Evolutionary conservation across 2,888 invertebrate genomes (phyloP), one percentile per base, ranked within the genome.

Genomic region (Idaea dimidiata): DNA sequence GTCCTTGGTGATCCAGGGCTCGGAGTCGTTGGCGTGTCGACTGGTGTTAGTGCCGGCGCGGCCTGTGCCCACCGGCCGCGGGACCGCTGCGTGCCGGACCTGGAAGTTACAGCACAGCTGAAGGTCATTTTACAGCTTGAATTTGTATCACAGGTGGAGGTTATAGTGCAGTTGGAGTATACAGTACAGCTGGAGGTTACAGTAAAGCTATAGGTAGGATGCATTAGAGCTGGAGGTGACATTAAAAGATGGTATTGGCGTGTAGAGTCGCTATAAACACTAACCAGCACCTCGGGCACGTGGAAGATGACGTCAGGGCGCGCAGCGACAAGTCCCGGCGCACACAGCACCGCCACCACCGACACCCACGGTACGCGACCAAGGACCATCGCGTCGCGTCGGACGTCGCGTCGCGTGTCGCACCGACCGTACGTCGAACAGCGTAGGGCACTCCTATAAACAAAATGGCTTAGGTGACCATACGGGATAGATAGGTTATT

Each of bases 271-370:
- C 1, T 43, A 24, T 43, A n/a, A n/a, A n/a, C n/a, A 59, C 71
- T 76, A 62, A 91, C 89, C 86, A 86, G 72, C 64, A 92, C 91
- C 77, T 91, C 90, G 17, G 91, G 91, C 69, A 90, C 91, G 61
- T 86, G 75, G 84, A 92, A 91, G 79, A 90, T 80, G 79, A 91
- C 82, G 76, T 92, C 91, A 65, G 67, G 59, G 17, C 68, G 66
- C 66, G 65, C 68, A 58, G 62, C 43, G 58, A 59, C 57, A 8
- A 7, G 14, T 58, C 64, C 17, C 53, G 58, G 69, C 66, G 68
- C 73, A 61, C 68, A 43, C 62, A 69, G 68, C 72, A 73, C 69
- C 73, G 69, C 68, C 72, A 76, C 70, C 66, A 66, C 73, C 65
- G 64, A 59, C 68, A 67, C 61, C 66, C 68, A 61, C 62, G 61